Evolutionary conservation across 2,113 vertebrate species (phyloP), one percentile per base, ranked within the genome.

Genomic region (Phyllostomus discolor): DNA sequence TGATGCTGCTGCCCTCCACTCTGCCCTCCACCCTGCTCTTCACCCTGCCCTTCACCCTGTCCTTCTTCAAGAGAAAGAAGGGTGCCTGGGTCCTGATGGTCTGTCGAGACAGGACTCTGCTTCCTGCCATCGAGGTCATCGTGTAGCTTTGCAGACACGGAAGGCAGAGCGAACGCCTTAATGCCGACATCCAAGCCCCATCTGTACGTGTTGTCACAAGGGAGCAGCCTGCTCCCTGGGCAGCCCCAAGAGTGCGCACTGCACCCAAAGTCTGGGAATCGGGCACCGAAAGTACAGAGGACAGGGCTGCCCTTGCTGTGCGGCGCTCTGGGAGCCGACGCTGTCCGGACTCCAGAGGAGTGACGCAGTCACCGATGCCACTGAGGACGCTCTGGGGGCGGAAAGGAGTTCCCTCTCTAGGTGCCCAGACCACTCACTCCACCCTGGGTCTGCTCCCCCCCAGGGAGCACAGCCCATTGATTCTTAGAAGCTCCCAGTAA

Each of bases 401-500:
- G 33, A 84, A 69, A 75, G 52, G 48, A 85, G 87, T 50, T 62
- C 38, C 52, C 22, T 92, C 22, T 90, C 16, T 31, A 85, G 9
- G 26, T 57, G 72, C 83, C 85, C 35, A 93, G 95, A 83, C 26
- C 24, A 26, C 24, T n/a, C 26, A 52, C 31, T 87, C 38, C 16
- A 14, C 16, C 0, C 16, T 9, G 19, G 24, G 70, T 75, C 16
- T 33, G 15, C 79, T 81, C 73, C 64, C 67, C 67, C 94, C 83
- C 57, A 41, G 38, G 85, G 59, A 59, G 24, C 24, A 72, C 73
- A 24, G 33, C 7, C 82, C 62, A 57, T 66, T 87, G 62, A 82
- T 94, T 94, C 84, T 91, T 59, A 86, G 48, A 83, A 93, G 31
- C 35, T 94, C 17, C 57, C 87, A 96, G 41, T 35, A 69, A 64